These are phyloP conservation scores for Drosophila infuscata DNA, from an alignment of 2,888 invertebrate species.

Conservation along the genomic window DNA sequence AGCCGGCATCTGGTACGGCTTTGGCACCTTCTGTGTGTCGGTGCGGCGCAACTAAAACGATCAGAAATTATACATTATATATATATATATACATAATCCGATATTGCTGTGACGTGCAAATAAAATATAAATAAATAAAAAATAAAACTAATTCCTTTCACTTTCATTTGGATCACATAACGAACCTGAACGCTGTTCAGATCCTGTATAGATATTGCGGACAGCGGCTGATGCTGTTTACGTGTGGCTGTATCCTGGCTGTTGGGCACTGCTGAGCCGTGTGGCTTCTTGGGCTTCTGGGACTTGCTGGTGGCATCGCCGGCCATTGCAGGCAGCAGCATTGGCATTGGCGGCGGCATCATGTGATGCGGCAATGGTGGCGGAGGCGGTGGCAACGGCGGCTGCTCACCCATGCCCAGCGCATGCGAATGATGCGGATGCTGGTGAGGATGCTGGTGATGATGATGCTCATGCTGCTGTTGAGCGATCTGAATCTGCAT, in stretches of 20 bases:
- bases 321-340: constrained; percentile 76
- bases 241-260: constrained; percentile 85
- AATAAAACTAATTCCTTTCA: not conserved
- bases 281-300: constrained; percentile 69
- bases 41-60: constrained; percentile 88
- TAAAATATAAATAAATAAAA: not conserved
- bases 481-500: constrained; percentile 87
- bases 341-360: constrained; percentile 86
- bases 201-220: constrained; percentile 94
- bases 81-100: not conserved
- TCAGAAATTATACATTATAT: not conserved
- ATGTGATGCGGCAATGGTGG: constrained; percentile 86
- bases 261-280: constrained; percentile 57
- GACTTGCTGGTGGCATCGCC: constrained; percentile 81
- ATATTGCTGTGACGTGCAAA: not conserved
- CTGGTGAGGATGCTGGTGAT: constrained; percentile 43
- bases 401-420: constrained; percentile 63
- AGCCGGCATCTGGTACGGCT: constrained; percentile 93
- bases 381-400: constrained; percentile 84
- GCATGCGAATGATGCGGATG: constrained; percentile 72
- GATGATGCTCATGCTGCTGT: constrained; percentile 70
- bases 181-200: constrained; percentile 90
- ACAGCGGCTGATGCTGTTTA: constrained; percentile 91
- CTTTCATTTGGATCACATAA: not conserved
- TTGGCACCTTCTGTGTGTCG: constrained; percentile 89